Evolutionary conservation across 2,888 invertebrate species (phyloP).

Genomic region (Neocrepidodera transversa): DNA sequence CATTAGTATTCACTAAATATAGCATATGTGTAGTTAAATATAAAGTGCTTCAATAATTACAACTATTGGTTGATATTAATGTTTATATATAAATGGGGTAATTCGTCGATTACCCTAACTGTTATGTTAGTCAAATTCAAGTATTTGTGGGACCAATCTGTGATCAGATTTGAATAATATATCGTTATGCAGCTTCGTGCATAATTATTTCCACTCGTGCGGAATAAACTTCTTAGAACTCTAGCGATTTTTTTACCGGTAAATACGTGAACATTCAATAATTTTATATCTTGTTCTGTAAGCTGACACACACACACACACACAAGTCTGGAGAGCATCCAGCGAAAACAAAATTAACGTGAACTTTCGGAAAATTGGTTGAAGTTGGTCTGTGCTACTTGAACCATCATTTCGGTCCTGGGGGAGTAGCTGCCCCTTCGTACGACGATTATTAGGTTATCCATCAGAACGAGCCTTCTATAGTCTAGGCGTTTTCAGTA

Average conservation of each 20-base stretch:
- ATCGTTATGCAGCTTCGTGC: no score
- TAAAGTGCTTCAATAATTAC: no score
- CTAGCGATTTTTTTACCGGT: background rate
- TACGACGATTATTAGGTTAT: constrained; percentile 61
- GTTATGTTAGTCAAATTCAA: no score
- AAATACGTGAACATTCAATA: background rate
- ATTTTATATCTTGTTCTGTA: background rate
- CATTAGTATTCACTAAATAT: no score
- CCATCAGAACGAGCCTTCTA: constrained; percentile 45
- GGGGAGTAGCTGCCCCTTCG: constrained; percentile 57
- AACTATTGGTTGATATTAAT: no score
- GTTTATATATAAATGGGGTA: no score
- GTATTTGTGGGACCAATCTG: no score
- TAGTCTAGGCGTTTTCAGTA: constrained; percentile 31
- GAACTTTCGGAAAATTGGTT: constrained; percentile 64
- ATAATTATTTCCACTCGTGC: no score
- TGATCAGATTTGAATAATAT: no score
- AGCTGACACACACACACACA: constrained; percentile 1
- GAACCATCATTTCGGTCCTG: constrained; percentile 52
- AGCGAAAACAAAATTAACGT: constrained; percentile 56
- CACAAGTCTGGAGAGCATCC: constrained; percentile 5
- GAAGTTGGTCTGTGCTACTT: constrained; percentile 64
- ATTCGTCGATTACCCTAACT: no score
- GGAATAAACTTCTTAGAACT: no score
- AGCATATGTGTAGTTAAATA: no score